Conservation (phyloP, 2,113 vertebrate species). For the Tinamus guttatus region DNA sequence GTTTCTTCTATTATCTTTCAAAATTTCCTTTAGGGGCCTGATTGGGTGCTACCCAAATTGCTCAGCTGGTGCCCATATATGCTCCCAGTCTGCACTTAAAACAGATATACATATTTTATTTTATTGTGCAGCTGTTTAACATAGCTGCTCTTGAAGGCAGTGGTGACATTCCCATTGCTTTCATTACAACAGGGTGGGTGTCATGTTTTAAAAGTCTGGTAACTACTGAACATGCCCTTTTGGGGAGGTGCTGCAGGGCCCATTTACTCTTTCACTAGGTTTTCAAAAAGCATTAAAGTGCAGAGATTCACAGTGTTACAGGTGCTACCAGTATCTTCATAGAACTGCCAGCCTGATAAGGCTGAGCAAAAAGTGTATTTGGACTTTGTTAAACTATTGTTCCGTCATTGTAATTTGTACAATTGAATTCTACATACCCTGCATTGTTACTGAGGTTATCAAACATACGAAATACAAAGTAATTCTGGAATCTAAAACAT, state of each 20-base stretch:
- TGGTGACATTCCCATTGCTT: not conserved
- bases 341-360: not conserved
- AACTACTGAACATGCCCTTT: not conserved
- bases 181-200: not conserved
- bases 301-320: not conserved
- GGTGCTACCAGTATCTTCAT: not conserved
- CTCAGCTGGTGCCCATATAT: not conserved
- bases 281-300: not conserved
- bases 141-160: not conserved
- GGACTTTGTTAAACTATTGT: not conserved
- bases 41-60: not conserved
- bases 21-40: not conserved
- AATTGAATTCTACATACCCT: not conserved
- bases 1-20: not conserved
- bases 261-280: not conserved
- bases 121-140: not conserved
- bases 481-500: not conserved
- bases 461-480: not conserved
- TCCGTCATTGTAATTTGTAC: not conserved
- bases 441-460: conserved; percentile 36
- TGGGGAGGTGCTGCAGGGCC: not conserved
- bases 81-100: not conserved
- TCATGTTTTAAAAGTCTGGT: not conserved
- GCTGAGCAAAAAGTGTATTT: not conserved
- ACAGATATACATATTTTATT: not conserved